Percentiles rank a stretch among this genome's conserved stretches.
Evolutionary conservation across 2,113 vertebrate genomes (phyloP).

Genomic region (Pseudorhombus dupliciocellatus): DNA sequence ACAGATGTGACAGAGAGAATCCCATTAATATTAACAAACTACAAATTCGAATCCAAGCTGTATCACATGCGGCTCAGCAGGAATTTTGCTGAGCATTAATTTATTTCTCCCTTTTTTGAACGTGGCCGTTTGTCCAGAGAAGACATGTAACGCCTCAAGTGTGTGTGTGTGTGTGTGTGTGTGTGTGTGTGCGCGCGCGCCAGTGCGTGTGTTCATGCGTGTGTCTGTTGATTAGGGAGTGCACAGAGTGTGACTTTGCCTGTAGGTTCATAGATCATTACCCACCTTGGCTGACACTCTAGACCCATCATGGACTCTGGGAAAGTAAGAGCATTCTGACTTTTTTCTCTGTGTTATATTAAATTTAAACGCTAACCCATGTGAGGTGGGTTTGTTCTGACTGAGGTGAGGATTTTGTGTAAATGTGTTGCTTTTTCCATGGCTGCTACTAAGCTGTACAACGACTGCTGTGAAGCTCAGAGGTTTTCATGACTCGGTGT

Average conservation of each 20-base stretch:
- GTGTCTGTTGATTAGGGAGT: conserved; percentile 45
- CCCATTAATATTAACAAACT: neutral
- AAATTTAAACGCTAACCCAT: neutral
- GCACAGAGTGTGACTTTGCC: conserved; percentile 62
- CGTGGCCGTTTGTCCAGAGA: no score
- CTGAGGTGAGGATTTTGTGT: no score
- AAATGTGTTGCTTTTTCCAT: neutral
- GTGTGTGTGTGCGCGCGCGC: conserved; percentile 1
- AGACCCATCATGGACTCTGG: conserved; percentile 72
- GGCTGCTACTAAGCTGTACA: neutral
- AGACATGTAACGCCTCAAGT: no score
- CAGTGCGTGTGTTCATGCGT: conserved; percentile 6
- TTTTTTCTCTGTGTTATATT: neutral
- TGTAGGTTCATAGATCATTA: conserved; percentile 68
- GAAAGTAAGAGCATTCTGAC: conserved; percentile 67
- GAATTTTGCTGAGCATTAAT: no score
- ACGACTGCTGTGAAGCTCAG: neutral
- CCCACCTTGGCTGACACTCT: conserved; percentile 44
- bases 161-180: neutral
- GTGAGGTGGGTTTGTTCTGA: neutral
- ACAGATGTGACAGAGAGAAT: neutral
- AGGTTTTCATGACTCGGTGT: neutral
- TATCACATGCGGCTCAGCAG: no score
- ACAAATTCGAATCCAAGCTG: neutral
- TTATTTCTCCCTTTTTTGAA: no score